Evolutionary conservation across 2,797 vertebrate genomes (phyloP).

Genomic region (Numenius phaeopus): DNA sequence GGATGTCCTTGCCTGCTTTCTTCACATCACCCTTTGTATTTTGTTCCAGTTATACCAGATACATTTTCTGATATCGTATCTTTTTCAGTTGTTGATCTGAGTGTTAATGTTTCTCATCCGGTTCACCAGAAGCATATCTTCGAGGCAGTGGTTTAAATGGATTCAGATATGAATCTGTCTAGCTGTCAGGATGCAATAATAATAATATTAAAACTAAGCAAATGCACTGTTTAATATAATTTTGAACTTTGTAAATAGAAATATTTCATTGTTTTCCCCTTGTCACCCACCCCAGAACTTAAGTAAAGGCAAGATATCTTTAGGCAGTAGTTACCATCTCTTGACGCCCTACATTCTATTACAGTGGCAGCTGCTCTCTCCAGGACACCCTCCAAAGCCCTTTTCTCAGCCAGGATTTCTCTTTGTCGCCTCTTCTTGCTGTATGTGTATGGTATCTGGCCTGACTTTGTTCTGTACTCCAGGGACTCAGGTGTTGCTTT

Average conservation of each 20-base stretch:
- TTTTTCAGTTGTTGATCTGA: not conserved
- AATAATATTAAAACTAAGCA: not conserved
- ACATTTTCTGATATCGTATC: not conserved
- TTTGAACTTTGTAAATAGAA: not conserved
- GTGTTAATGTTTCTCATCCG: not conserved
- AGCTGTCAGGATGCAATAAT: not conserved
- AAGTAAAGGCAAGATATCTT: not conserved
- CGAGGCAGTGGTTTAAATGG: not conserved
- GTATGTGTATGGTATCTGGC: not conserved
- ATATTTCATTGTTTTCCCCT: not conserved
- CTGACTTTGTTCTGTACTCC: not conserved
- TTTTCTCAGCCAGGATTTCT: not conserved
- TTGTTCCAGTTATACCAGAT: not conserved
- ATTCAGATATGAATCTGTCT: not conserved
- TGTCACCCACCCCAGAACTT: not conserved
- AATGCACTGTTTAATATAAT: not conserved
- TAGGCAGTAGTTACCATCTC: not conserved
- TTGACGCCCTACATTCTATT: not conserved
- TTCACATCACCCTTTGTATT: not conserved
- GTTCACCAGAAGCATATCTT: not conserved
- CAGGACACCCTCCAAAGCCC: not conserved
- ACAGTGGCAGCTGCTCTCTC: not conserved
- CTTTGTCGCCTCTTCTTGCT: not conserved
- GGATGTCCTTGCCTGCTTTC: not conserved
- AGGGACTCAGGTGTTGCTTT: rapidly evolving